phyloP scores from a whole-genome alignment of 2,888 invertebrate species.

The Invenusta paracnida region DNA sequence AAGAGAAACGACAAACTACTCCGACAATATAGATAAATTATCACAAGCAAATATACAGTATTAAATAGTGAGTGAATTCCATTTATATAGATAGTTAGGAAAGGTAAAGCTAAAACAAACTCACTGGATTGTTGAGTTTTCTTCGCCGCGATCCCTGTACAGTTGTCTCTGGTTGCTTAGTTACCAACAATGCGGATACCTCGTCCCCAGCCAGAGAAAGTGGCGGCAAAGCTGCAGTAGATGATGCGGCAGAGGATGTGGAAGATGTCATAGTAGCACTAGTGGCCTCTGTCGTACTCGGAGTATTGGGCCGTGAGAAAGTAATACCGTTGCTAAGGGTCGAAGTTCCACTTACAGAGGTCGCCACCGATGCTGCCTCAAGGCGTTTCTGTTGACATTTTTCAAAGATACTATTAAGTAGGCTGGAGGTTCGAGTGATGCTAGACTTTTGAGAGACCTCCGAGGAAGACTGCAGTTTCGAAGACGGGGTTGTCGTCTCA shows the following conservation, averaged over 20 bases:
- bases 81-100: not conserved
- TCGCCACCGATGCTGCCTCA: too few relatives aligned
- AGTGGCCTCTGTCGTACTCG: not conserved
- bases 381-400: not conserved
- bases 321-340: not conserved
- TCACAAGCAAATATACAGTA: too few relatives aligned
- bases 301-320: not conserved
- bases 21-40: too few relatives aligned
- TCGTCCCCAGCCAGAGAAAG: not conserved
- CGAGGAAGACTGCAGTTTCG: not conserved
- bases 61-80: not conserved
- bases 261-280: not conserved
- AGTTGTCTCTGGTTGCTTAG: not conserved
- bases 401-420: not conserved
- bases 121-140: slow-evolving; percentile 4
- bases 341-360: not conserved
- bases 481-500: too few relatives aligned
- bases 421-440: not conserved
- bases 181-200: not conserved
- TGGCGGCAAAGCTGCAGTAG: not conserved
- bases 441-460: not conserved
- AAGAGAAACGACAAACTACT: too few relatives aligned
- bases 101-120: not conserved
- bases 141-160: not conserved
- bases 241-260: not conserved